Evolutionary conservation across 2,888 invertebrate species (phyloP).

Genomic region (Ormyrus thymus): DNA sequence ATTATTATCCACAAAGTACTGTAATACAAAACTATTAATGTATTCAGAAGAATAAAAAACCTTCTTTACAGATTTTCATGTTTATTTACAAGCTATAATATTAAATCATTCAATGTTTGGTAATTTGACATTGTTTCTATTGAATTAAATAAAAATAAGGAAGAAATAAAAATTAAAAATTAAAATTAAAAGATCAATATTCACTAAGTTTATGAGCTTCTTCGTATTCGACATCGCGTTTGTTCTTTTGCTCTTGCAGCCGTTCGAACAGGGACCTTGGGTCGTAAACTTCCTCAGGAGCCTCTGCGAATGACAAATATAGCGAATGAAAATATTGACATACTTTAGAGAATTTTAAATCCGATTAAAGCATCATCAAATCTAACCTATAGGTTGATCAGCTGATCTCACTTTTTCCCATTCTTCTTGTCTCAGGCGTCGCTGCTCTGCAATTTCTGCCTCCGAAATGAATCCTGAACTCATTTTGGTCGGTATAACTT

Average conservation of each 20-base stretch:
- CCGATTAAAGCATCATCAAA: conserved; percentile 26
- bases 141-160: conserved; percentile 1
- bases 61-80: not conserved
- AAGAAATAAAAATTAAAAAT: not conserved
- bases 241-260: conserved; percentile 93
- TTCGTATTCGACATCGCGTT: conserved; percentile 94
- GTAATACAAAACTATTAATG: not conserved
- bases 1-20: not conserved
- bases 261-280: conserved; percentile 92
- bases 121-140: not conserved
- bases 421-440: conserved; percentile 91
- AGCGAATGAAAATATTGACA: conserved; percentile 9
- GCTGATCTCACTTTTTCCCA: conserved; percentile 96
- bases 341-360: conserved; percentile 13
- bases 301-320: conserved; percentile 78
- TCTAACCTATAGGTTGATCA: conserved; percentile 90
- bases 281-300: conserved; percentile 91
- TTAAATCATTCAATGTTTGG: not conserved
- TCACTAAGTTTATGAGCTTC: conserved; percentile 97
- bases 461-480: conserved; percentile 95
- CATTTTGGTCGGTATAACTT: conserved; percentile 76
- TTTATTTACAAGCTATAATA: not conserved
- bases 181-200: conserved; percentile 62
- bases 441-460: conserved; percentile 87
- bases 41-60: not conserved